These are phyloP conservation scores for Epistrophella euchroma DNA, from an alignment of 2,888 invertebrate species.

Conservation along the genomic window DNA sequence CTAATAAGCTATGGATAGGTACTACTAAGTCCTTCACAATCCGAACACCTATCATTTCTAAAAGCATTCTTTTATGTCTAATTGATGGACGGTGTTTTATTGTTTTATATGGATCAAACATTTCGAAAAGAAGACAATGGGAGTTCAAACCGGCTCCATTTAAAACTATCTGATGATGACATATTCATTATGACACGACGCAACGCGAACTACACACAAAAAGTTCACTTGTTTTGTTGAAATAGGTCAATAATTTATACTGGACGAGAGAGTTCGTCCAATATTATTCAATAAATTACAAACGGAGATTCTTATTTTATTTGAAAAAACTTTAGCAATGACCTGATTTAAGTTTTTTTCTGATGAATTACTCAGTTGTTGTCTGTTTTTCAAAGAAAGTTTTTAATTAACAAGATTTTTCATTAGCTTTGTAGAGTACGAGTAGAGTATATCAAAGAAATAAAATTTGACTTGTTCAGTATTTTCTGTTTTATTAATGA, in stretches of 20 bases:
- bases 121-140: no score
- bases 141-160: no score
- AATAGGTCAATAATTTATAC: background rate
- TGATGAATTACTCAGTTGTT: background rate
- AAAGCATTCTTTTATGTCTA: no score
- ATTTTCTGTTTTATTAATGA: background rate
- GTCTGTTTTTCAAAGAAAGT: background rate
- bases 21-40: no score
- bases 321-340: background rate
- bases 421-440: background rate
- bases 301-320: background rate
- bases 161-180: no score
- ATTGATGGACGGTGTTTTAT: no score
- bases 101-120: no score
- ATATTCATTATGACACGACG: no score
- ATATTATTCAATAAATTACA: background rate
- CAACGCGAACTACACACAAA: no score
- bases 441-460: background rate
- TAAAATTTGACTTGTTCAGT: background rate
- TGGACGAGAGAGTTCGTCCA: no score
- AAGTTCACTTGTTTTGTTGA: background rate
- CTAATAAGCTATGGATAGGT: no score
- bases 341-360: background rate
- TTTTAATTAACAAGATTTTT: constrained; percentile 7
- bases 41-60: no score